Base-by-base conservation (phyloP, 2,797 vertebrate genomes). In the Percopsis omiscomaycus region DNA sequence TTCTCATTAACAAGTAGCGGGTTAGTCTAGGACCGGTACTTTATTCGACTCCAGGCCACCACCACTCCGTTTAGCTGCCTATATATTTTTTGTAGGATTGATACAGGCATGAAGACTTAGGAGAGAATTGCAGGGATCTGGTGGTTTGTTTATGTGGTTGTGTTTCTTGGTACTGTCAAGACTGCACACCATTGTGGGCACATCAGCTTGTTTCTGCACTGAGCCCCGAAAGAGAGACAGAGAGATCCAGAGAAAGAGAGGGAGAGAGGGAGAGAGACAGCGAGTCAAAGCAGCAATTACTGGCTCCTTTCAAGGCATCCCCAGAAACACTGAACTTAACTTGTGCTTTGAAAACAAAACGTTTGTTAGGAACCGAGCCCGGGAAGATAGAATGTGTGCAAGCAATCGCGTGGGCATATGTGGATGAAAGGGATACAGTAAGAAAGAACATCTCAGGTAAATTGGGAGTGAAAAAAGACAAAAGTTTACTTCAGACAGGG, bases 111-210 rank as follows among this genome's bases (percentile, higher is more conserved):
- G 42, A 66, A 71, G 80, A 68, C 66, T 48, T 80, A 63, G 79
- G 32, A 81, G 66, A 59, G 14, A 50, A 58, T 50, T 50, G 49
- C 59, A 57, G 62, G 48, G 53, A 55, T 75, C 22, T 69, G 62
- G 61, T 30, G 59, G 52, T 74, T 56, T 73, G 52, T 81, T 83
- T 78, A 69, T 63, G 59, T 27, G 9, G 32, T 70, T 69, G 28
- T 8, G 65, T 73, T 61, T 67, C 37, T 55, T 63, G 61, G 55
- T 56, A 65, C 64, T 68, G 72, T 66, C 72, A 79, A 66, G 82
- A 64, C 64, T 72, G 66, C 51, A 72, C 58, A 29, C 16, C 54
- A n/a, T n/a, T 57, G 63, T 62, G 8, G 29, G 54, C 44, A 13
- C 65, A 62, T 16, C 14, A 55, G 63, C 51, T 54, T 11, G 3